Percentiles rank a stretch among this genome's conserved stretches.
phyloP scores from a whole-genome alignment of 2,797 vertebrate genomes.

The Smutsia gigantea region DNA sequence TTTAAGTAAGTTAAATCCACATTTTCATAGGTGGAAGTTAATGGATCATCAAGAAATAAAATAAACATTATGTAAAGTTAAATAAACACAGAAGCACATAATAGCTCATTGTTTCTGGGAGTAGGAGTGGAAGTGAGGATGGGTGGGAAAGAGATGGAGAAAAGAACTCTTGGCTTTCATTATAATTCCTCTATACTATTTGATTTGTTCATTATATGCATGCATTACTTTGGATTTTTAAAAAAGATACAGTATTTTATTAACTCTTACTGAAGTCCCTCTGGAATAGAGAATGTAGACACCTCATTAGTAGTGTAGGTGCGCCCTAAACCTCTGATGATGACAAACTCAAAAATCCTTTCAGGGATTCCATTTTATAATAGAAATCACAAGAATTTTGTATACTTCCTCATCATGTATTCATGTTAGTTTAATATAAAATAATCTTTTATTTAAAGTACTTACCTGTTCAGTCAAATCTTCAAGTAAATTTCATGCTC shows the following conservation, averaged over 20 bases:
- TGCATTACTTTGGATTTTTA: conserved; percentile 18
- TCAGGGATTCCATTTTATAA: conserved; percentile 2
- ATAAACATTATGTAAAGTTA: not conserved
- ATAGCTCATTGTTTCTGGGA: not conserved
- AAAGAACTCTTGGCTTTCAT: not conserved
- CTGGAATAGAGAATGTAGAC: not conserved
- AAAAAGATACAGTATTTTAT: not conserved
- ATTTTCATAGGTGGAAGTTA: not conserved
- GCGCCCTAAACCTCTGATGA: not conserved
- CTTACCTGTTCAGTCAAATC: conserved; percentile 36
- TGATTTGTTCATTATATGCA: conserved; percentile 9
- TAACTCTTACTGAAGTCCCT: not conserved
- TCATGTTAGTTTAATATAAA: conserved; percentile 48
- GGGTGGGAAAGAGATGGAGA: not conserved
- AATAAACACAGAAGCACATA: not conserved
- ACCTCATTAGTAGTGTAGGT: not conserved
- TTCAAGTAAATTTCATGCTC: conserved; percentile 27
- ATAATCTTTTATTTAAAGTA: conserved; percentile 53
- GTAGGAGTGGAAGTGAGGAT: not conserved
- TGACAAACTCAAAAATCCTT: conserved; percentile 7
- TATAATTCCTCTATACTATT: not conserved
- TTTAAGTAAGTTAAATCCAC: not conserved
- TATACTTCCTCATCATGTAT: conserved; percentile 25
- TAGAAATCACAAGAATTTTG: conserved; percentile 27
- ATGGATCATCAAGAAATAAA: not conserved